Conservation (phyloP, 23 tunicate genomes). For the Halocynthia roretzi region DNA sequence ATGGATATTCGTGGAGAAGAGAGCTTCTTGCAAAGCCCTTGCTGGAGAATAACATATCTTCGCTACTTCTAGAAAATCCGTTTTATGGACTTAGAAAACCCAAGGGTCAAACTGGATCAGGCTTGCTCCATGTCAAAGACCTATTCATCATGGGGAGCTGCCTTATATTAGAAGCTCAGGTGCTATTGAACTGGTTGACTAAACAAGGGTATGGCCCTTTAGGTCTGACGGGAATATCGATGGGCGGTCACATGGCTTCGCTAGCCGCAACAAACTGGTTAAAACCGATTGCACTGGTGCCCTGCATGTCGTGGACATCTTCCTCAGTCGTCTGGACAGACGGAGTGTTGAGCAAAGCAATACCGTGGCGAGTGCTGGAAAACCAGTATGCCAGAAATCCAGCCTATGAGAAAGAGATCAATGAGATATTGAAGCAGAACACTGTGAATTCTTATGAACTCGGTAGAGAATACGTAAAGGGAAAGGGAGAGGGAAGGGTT, state of each 20-base stretch:
- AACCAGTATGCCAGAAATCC: conserved; percentile 40
- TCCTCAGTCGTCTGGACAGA: conserved; percentile 93
- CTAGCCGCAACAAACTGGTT: conserved; percentile 92
- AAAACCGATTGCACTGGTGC: conserved; percentile 65
- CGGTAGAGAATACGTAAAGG: conserved; percentile 31
- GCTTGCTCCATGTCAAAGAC: conserved; percentile 73
- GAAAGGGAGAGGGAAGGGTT: not conserved
- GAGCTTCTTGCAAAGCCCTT: conserved; percentile 96
- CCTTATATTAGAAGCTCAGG: conserved; percentile 73
- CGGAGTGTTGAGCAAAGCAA: conserved; percentile 73
- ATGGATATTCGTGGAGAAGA: conserved; percentile 73
- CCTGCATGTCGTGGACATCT: conserved; percentile 97
- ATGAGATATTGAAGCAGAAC: conserved; percentile 25
- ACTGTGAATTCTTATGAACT: conserved; percentile 44
- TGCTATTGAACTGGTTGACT: conserved; percentile 79
- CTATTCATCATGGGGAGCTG: conserved; percentile 81
- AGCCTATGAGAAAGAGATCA: conserved; percentile 43
- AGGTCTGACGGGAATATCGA: conserved; percentile 90
- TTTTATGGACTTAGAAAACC: conserved; percentile 89
- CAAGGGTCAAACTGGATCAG: conserved; percentile 61
- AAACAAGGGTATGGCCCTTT: conserved; percentile 68
- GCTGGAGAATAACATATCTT: conserved; percentile 47
- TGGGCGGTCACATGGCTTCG: conserved; percentile 98
- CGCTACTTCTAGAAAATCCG: conserved; percentile 81
- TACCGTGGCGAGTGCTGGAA: conserved; percentile 83